A percentile compares a stretch with the other conserved stretches of the same genome.
These are phyloP conservation scores for Scaptomyza reducta DNA, from an alignment of 2,888 invertebrate species.

Conservation along the genomic window DNA sequence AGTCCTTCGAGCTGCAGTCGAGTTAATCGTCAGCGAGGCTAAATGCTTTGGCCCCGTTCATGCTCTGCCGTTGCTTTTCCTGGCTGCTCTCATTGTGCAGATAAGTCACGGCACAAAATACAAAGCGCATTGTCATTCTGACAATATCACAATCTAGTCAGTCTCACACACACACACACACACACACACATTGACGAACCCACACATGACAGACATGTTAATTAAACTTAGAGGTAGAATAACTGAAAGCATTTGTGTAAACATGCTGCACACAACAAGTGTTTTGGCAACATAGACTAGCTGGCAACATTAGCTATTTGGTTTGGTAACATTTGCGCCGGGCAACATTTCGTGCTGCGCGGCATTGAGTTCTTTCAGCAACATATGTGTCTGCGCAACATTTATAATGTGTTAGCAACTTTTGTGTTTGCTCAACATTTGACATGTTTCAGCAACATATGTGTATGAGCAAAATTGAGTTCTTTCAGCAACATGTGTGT, in stretches of 20 bases:
- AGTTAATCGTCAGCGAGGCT: conserved; percentile 54
- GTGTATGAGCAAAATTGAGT: conserved; percentile 3
- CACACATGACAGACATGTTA: conserved; percentile 60
- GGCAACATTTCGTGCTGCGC: conserved; percentile 35
- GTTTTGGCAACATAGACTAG: conserved; percentile 40
- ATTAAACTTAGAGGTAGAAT: conserved; percentile 56
- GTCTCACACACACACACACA: conserved; percentile 6
- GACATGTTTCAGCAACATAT: conserved; percentile 23
- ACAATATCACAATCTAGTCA: conserved; percentile 20
- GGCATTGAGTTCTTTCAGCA: not conserved
- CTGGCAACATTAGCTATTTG: conserved; percentile 10
- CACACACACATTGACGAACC: too few relatives aligned
- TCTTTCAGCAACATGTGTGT: not conserved
- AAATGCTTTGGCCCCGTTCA: conserved; percentile 32
- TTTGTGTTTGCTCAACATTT: conserved; percentile 27
- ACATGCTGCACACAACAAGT: conserved; percentile 68
- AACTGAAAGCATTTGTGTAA: conserved; percentile 10
- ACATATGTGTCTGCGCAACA: conserved; percentile 11
- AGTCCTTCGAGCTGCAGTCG: conserved; percentile 46
- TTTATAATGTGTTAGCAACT: conserved; percentile 20
- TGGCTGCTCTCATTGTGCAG: conserved; percentile 27
- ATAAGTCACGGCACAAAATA: conserved; percentile 59
- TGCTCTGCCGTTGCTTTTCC: conserved; percentile 23
- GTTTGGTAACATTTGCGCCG: not conserved
- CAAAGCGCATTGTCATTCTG: conserved; percentile 45